Base-by-base conservation (phyloP, 2,797 vertebrate species). In the Netta rufina region DNA sequence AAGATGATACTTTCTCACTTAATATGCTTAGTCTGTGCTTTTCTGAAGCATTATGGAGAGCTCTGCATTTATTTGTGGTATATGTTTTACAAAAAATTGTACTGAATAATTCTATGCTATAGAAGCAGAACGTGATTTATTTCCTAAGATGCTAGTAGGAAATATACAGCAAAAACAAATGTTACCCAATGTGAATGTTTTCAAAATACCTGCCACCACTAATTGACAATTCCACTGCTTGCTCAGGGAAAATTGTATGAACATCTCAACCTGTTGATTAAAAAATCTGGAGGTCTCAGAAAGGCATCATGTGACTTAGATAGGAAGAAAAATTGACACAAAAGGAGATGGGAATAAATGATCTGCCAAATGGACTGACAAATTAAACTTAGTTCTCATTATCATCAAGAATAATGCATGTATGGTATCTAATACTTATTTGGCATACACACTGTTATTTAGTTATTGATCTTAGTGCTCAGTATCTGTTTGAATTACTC, bases 211-310 rank as follows among this genome's bases (percentile, higher is more conserved):
- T 74, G 62, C 91, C 82, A 83, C 13, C 27, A 39, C 41, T 81
- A 92, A 95, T 71, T 91, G 91, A 58, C n/a, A 88, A 78, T 81
- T 91, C 56, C 2, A 24, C 33, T 88, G 69, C 80, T 91, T 86
- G 58, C 32, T 92, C 25, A 41, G 62, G 61, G 58, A 94, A 93
- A 94, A 57, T 57, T 86, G 57, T 51, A 57, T 43, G 13, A 80
- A 25, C 45, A 74, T 33, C 54, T 87, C 57, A 83, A 81, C 71
- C 24, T 81, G 72, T 78, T 69, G 75, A 65, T 92, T 84, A 88
- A 77, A 66, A 79, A 89, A 70, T 60, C 57, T 72, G 49, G 8
- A 16, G 20, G 13, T 53, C 38, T 77, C 77, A 21, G 24, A 62
- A 76, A 76, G 33, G 25, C 32, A 32, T 13, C 16, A 19, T n/a